Conservation (phyloP, 2,888 invertebrate genomes). For the Drosophila siamana region DNA sequence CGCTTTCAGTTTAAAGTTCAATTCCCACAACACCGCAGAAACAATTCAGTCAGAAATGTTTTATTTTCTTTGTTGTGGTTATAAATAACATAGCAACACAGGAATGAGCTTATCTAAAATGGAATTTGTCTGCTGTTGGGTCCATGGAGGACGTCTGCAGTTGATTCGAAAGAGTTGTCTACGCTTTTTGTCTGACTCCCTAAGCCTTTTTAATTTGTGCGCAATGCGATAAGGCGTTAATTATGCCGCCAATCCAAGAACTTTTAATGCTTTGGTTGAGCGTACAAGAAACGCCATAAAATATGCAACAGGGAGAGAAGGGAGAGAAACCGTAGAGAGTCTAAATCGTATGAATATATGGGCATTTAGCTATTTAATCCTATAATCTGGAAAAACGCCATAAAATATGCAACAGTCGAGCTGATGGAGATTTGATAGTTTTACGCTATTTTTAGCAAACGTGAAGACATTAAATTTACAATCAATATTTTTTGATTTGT, state of each 20-base stretch:
- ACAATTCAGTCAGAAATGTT: constrained; percentile 20
- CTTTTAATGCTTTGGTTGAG: constrained; percentile 9
- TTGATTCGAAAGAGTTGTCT: constrained; percentile 35
- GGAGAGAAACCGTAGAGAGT: neutral
- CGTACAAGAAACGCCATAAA: constrained; percentile 38
- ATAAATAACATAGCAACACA: constrained; percentile 53
- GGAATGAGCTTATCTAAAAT: constrained; percentile 60
- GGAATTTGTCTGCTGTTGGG: constrained; percentile 53
- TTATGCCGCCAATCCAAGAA: constrained; percentile 49
- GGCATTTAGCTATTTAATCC: neutral
- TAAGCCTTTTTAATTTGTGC: constrained; percentile 72
- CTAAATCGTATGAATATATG: neutral
- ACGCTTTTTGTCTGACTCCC: constrained; percentile 36
- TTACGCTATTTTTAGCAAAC: neutral
- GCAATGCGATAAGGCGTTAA: constrained; percentile 70
- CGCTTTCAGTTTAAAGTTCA: constrained; percentile 15
- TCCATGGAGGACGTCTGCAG: constrained; percentile 59
- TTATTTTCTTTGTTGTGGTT: constrained; percentile 21
- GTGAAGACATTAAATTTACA: neutral
- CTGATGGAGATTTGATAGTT: neutral
- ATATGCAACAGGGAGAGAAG: constrained; percentile 42
- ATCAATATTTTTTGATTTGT: neutral
- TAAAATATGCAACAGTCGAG: neutral
- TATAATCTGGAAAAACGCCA: neutral
- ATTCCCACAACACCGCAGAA: constrained; percentile 15